A percentile compares a stretch with the other conserved stretches of the same genome.
Conservation (phyloP, 2,888 invertebrate genomes). For the Dryomyza anilis region DNA sequence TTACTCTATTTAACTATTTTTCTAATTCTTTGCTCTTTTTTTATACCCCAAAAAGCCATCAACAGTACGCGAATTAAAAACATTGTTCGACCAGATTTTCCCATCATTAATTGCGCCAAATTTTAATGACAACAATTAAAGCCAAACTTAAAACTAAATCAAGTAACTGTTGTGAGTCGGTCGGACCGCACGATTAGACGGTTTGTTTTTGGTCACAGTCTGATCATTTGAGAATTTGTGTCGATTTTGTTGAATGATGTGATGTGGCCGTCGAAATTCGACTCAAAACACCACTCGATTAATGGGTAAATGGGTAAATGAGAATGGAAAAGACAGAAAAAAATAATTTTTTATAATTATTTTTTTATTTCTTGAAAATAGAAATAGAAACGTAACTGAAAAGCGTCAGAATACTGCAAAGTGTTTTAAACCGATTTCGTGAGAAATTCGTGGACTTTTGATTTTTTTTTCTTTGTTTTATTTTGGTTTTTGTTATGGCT, state of each 20-base stretch:
- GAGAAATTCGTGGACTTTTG: background rate
- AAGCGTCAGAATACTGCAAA: no score
- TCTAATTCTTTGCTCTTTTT: background rate
- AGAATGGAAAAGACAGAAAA: no score
- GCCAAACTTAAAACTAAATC: slow-evolving; percentile 18
- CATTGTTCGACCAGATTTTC: slow-evolving; percentile 20
- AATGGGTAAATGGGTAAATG: no score
- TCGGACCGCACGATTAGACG: background rate
- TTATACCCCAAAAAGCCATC: background rate
- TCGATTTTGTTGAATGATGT: slow-evolving; percentile 3
- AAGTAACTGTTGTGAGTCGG: slow-evolving; percentile 7
- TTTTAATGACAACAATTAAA: slow-evolving; percentile 22
- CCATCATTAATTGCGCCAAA: slow-evolving; percentile 22
- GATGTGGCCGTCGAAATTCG: background rate
- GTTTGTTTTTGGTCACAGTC: background rate
- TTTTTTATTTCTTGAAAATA: no score
- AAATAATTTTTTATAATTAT: no score
- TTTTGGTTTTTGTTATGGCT: background rate
- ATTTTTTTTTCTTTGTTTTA: background rate
- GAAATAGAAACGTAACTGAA: no score
- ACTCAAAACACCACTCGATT: no score
- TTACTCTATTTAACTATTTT: slow-evolving; percentile 24
- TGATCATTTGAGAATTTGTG: slow-evolving; percentile 11
- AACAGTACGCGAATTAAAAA: background rate
- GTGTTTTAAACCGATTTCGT: background rate